phyloP scores from a whole-genome alignment of 2,888 invertebrate species.

The Sycophila texana region DNA sequence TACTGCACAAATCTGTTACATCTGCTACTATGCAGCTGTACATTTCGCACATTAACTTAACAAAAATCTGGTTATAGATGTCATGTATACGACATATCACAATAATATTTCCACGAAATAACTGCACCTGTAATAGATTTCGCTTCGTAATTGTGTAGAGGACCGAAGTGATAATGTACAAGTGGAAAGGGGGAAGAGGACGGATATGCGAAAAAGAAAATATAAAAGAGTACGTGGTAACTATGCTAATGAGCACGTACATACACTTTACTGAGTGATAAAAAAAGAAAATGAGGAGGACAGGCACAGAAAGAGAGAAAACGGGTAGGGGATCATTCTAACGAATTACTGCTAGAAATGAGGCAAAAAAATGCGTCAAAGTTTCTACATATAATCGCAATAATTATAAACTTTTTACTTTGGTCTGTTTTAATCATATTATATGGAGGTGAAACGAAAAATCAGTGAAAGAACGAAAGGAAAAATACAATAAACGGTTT shows the following conservation, averaged over 20 bases:
- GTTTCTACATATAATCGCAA: constrained; percentile 8
- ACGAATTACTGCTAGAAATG: constrained; percentile 1
- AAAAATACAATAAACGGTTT: neutral
- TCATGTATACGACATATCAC: neutral
- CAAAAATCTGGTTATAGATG: no score
- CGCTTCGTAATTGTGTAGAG: constrained; percentile 22
- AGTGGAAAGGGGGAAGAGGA: neutral
- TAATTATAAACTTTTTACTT: constrained; percentile 12
- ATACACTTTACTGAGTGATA: neutral
- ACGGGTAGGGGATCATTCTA: neutral
- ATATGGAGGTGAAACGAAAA: neutral
- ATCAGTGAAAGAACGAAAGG: no score
- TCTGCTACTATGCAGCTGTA: no score
- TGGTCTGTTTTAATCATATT: neutral
- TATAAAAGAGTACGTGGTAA: neutral
- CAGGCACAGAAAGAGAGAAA: neutral
- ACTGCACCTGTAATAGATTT: constrained; percentile 22
- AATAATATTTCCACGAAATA: neutral
- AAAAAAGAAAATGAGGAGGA: constrained; percentile 9
- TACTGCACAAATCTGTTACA: no score
- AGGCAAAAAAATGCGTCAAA: neutral
- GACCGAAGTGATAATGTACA: neutral
- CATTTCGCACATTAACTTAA: no score
- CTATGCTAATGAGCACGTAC: constrained; percentile 32
- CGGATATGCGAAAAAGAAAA: neutral